Percentiles rank a stretch among this genome's conserved stretches.
Conservation (phyloP, 2,113 vertebrate species). For the Strix uralensis region DNA sequence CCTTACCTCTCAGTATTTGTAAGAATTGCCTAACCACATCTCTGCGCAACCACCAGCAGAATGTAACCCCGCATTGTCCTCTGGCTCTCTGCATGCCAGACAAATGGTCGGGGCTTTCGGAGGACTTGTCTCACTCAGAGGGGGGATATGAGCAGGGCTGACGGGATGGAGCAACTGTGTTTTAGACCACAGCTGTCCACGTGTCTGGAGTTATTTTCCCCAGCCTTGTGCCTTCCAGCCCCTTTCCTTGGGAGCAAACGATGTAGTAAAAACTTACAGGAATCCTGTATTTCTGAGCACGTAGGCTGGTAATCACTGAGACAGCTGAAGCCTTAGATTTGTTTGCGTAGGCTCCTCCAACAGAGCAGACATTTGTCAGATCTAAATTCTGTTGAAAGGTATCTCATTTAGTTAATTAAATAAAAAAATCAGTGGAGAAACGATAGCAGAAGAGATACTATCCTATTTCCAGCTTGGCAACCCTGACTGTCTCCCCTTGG, state of each 20-base stretch:
- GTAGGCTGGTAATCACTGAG: neutral
- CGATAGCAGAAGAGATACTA: neutral
- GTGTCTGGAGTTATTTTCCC: conserved; percentile 46
- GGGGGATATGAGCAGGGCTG: neutral
- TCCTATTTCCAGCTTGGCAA: neutral
- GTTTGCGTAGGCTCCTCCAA: neutral
- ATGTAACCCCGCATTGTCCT: neutral
- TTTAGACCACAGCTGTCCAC: conserved; percentile 45
- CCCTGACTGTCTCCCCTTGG: neutral
- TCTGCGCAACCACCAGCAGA: neutral
- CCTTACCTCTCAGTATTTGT: neutral
- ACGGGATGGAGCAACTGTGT: neutral
- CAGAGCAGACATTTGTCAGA: conserved; percentile 18
- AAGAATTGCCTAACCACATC: neutral
- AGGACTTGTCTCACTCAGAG: neutral
- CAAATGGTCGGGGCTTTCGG: neutral
- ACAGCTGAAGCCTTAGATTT: conserved; percentile 43
- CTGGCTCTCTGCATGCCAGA: neutral
- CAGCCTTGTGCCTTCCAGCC: conserved; percentile 11
- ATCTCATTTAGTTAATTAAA: conserved; percentile 20
- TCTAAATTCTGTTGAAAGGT: conserved; percentile 42
- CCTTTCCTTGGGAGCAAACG: neutral
- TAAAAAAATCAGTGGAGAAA: neutral
- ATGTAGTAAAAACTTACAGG: neutral
- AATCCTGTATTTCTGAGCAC: neutral